Percentiles rank a stretch among this genome's conserved stretches.
Conservation (phyloP, 2,888 invertebrate genomes). For the Limenitis camilla region DNA sequence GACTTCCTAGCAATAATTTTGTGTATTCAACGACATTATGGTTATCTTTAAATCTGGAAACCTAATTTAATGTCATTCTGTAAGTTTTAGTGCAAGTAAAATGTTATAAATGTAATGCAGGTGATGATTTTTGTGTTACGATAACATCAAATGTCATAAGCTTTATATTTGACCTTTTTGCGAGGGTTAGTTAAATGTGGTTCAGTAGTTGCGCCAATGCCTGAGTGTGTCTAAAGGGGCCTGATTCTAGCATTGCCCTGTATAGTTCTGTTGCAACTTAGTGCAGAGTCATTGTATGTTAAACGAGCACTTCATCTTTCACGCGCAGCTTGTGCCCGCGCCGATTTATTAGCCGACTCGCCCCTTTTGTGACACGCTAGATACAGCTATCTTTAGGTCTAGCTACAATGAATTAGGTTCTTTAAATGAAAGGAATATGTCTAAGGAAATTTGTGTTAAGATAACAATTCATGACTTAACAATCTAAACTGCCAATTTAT, state of each 20-base stretch:
- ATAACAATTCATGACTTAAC: constrained; percentile 12
- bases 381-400: constrained; percentile 32
- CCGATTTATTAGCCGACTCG: constrained; percentile 68
- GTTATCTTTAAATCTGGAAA: constrained; percentile 22
- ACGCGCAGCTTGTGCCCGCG: constrained; percentile 47
- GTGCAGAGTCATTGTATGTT: constrained; percentile 68
- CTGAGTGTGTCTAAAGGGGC: constrained; percentile 22
- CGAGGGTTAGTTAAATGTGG: constrained; percentile 11
- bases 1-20: constrained; percentile 25
- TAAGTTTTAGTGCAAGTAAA: constrained; percentile 16
- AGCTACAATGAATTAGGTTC: constrained; percentile 31
- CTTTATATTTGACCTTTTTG: constrained; percentile 14
- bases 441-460: constrained; percentile 6
- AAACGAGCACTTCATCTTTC: constrained; percentile 71
- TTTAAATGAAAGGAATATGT: constrained; percentile 14
- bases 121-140: constrained; percentile 17
- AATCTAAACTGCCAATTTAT: constrained; percentile 22
- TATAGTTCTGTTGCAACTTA: constrained; percentile 45
- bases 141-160: constrained; percentile 17
- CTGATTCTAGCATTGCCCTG: constrained; percentile 34
- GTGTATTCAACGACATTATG: constrained; percentile 17
- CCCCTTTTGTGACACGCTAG: constrained; percentile 54
- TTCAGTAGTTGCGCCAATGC: constrained; percentile 36
- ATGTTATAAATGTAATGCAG: constrained; percentile 14
- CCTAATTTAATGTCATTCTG: constrained; percentile 17